Evolutionary conservation across 2,797 vertebrate species (phyloP).

Genomic region (Gastrophryne carolinensis): DNA sequence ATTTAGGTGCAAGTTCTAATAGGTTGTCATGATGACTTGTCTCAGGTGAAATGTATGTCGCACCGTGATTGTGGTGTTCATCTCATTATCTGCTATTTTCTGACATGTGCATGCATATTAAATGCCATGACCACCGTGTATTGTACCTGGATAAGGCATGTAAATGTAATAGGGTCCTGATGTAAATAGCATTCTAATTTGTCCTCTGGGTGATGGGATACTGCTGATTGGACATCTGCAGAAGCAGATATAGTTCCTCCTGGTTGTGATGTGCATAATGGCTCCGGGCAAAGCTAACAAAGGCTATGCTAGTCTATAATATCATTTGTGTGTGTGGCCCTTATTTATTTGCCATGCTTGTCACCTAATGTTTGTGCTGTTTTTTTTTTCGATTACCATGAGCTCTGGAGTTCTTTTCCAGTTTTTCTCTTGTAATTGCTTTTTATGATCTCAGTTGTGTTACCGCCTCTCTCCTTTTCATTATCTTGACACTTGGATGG

Average conservation of each 20-base stretch:
- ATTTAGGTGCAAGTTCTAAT: background rate
- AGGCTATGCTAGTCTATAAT: background rate
- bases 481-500: background rate
- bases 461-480: background rate
- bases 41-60: background rate
- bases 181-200: background rate
- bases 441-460: background rate
- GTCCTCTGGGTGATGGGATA: background rate
- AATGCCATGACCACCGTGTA: background rate
- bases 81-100: background rate
- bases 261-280: background rate
- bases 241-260: background rate
- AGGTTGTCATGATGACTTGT: background rate
- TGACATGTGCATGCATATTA: background rate
- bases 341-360: background rate
- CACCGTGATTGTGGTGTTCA: background rate
- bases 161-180: background rate
- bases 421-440: background rate
- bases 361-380: background rate
- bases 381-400: background rate
- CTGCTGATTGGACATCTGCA: background rate
- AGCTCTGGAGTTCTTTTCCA: background rate
- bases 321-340: background rate
- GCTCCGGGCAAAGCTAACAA: background rate
- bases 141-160: background rate